phyloP scores from a whole-genome alignment of 2,797 vertebrate genomes.

The Chloroceryle inda region DNA sequence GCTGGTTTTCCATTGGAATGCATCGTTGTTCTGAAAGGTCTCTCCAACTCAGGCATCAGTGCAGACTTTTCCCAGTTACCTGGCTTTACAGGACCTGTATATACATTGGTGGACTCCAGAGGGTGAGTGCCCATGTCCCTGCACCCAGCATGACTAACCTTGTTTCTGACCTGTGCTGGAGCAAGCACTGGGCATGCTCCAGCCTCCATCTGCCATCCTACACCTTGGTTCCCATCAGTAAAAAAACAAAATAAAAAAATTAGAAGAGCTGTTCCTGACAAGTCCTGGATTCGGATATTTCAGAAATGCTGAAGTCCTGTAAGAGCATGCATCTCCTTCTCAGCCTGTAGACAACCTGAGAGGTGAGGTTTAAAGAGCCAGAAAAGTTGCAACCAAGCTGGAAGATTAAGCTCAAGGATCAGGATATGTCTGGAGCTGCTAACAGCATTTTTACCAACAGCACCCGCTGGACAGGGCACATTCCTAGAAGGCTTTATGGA shows the following conservation, averaged over 20 bases:
- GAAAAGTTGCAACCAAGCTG: background rate
- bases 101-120: background rate
- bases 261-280: background rate
- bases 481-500: background rate
- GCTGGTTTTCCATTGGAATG: background rate
- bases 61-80: background rate
- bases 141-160: background rate
- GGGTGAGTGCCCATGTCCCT: background rate
- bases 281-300: background rate
- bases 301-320: background rate
- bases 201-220: background rate
- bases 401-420: background rate
- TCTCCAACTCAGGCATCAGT: background rate
- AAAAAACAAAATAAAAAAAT: background rate
- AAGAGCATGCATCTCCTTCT: background rate
- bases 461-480: background rate
- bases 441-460: background rate
- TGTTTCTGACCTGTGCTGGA: background rate
- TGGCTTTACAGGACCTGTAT: background rate
- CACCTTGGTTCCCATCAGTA: background rate
- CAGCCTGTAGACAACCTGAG: background rate
- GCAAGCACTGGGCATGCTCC: background rate
- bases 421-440: background rate
- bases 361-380: background rate
- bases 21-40: background rate